A percentile compares a stretch with the other conserved stretches of the same genome.
phyloP scores from a whole-genome alignment of 1,140 invertebrate genomes.

The Goniozus legneri region DNA sequence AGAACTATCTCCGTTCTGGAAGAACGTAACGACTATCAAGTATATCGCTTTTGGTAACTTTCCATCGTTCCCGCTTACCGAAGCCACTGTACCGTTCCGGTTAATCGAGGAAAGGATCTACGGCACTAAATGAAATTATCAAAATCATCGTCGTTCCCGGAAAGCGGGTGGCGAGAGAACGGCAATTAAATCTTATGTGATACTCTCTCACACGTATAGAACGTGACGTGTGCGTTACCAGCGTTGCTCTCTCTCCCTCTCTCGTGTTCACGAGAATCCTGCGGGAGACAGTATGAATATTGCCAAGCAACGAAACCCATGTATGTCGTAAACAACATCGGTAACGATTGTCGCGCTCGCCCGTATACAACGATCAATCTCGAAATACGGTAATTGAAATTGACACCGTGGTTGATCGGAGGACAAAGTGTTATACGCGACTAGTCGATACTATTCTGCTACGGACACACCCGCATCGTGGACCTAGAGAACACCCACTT shows the following conservation, averaged over 20 bases:
- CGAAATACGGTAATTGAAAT: constrained; percentile 26
- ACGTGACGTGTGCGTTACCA: no score
- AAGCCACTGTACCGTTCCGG: constrained; percentile 14
- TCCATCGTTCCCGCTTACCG: constrained; percentile 2
- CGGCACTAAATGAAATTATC: constrained; percentile 15
- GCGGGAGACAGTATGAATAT: constrained; percentile 11
- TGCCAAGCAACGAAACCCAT: background rate
- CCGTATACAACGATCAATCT: constrained; percentile 30
- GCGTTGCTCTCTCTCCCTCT: constrained; percentile 4
- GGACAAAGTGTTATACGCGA: background rate
- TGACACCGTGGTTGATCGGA: constrained; percentile 14
- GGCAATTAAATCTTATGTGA: constrained; percentile 15
- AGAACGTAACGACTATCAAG: no score
- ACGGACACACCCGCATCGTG: no score
- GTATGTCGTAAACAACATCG: constrained; percentile 1
- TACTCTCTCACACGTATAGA: background rate
- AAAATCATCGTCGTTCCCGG: constrained; percentile 18
- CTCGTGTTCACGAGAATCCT: constrained; percentile 3
- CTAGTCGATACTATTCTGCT: background rate
- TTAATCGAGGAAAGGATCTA: constrained; percentile 20
- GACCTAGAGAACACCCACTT: no score
- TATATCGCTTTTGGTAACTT: constrained; percentile 6
- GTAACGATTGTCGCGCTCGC: constrained; percentile 12
- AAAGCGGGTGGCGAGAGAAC: constrained; percentile 17
- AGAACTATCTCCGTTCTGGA: no score